phyloP scores from a whole-genome alignment of 2,113 vertebrate genomes.

The Lagopus muta region DNA sequence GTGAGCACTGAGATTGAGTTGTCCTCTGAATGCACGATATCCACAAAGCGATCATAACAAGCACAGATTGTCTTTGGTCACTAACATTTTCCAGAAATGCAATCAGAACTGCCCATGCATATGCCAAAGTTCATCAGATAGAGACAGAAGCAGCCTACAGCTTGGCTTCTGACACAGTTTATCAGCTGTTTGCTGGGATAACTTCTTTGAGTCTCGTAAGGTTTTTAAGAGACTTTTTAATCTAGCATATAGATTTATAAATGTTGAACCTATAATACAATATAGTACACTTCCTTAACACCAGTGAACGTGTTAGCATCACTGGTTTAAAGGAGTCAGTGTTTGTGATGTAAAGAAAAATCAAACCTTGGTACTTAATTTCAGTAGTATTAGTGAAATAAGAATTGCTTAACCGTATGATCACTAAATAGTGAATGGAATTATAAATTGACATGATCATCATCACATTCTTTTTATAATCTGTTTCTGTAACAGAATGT shows the following conservation, averaged over 20 bases:
- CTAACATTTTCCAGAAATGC: background rate
- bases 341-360: background rate
- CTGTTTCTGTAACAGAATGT: background rate
- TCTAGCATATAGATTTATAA: background rate
- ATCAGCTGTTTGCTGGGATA: background rate
- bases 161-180: background rate
- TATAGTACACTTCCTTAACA: background rate
- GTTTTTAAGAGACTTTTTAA: background rate
- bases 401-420: background rate
- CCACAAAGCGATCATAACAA: background rate
- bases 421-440: background rate
- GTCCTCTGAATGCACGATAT: background rate
- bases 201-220: background rate
- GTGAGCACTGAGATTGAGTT: background rate
- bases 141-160: background rate
- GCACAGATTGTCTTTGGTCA: background rate
- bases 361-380: background rate
- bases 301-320: background rate
- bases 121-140: background rate
- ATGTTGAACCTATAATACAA: background rate
- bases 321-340: background rate
- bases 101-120: background rate
- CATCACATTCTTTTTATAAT: background rate
- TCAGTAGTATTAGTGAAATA: background rate
- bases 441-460: background rate